Percentiles rank a stretch among this genome's conserved stretches.
These are phyloP conservation scores for Plemyria rubiginata DNA, from an alignment of 2,888 invertebrate species.

Conservation along the genomic window DNA sequence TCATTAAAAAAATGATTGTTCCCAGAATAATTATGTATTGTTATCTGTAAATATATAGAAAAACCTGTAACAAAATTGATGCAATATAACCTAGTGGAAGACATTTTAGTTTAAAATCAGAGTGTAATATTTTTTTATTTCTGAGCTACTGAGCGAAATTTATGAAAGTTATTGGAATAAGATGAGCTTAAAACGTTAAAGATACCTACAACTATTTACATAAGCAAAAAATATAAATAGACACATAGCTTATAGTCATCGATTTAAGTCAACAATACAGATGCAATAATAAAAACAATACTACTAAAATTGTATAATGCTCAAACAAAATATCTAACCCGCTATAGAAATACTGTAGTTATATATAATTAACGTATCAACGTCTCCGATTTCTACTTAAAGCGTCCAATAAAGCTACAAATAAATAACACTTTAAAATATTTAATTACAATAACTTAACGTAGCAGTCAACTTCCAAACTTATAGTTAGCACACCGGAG, in stretches of 20 bases:
- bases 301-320: constrained; percentile 59
- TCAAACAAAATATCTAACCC: constrained; percentile 68
- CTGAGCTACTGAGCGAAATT: constrained; percentile 45
- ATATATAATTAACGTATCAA: constrained; percentile 61
- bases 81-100: constrained; percentile 73
- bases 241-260: constrained; percentile 44
- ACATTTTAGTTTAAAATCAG: constrained; percentile 67
- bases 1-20: constrained; percentile 68
- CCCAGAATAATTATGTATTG: constrained; percentile 59
- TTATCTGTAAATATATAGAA: constrained; percentile 40
- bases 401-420: constrained; percentile 82
- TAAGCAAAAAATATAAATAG: constrained; percentile 20
- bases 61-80: constrained; percentile 44
- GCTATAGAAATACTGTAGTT: constrained; percentile 70
- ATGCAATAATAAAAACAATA: constrained; percentile 49
- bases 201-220: constrained; percentile 34
- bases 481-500: constrained; percentile 57
- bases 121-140: constrained; percentile 48
- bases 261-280: constrained; percentile 47
- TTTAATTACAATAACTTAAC: constrained; percentile 84
- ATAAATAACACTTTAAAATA: constrained; percentile 85
- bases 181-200: constrained; percentile 34
- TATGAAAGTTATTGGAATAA: constrained; percentile 50
- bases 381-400: constrained; percentile 63
- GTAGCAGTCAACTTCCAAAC: constrained; percentile 80